Base-by-base conservation (phyloP, 2,113 vertebrate species). In the Monopterus albus region DNA sequence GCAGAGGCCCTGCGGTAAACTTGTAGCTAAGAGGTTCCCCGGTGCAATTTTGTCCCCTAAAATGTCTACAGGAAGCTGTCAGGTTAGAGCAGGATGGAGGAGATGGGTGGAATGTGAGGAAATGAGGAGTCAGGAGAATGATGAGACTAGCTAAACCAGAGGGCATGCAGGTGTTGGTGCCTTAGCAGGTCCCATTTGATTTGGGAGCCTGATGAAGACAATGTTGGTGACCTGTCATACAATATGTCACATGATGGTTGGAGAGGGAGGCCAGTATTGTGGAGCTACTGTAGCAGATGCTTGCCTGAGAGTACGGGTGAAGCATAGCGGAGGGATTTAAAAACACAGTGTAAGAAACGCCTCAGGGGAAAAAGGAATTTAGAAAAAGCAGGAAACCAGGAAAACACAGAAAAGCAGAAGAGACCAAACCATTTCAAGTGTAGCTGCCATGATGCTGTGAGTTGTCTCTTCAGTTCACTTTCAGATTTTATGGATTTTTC, bases 161-260 rank as follows among this genome's bases (percentile, higher is more conserved):
- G 75, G 72, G 79, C 66, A 69, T 49, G 42, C 28, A 77, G 71
- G 71, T 81, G 46, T 49, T 50, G 45, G 38, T 39, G 76, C 28
- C 40, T 38, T 18, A 40, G 64, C 12, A 15, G 58, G 29, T 29
- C 56, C 46, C 1, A 17, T 81, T 84, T 82, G 82, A 84, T 64
- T 39, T 63, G 36, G 57, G 79, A 62, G 47, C n/a, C 63, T 57
- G 87, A 88, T 78, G 60, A 53, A 70, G 76, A 79, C 67, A 83
- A 85, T 33, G 51, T 28, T 13, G 40, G 50, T 65, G 78, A 78
- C 82, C 77, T 72, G 81, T 83, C 83, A 81, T 58, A n/a, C n/a
- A n/a, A n/a, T n/a, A 66, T 15, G 15, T 31, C 59, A n/a, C 21
- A 58, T 67, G 68, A 81, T 78, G 63, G 65, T 82, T 78, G 61